Conservation (phyloP, 2,888 invertebrate genomes). For the Thymelicus acteon region DNA sequence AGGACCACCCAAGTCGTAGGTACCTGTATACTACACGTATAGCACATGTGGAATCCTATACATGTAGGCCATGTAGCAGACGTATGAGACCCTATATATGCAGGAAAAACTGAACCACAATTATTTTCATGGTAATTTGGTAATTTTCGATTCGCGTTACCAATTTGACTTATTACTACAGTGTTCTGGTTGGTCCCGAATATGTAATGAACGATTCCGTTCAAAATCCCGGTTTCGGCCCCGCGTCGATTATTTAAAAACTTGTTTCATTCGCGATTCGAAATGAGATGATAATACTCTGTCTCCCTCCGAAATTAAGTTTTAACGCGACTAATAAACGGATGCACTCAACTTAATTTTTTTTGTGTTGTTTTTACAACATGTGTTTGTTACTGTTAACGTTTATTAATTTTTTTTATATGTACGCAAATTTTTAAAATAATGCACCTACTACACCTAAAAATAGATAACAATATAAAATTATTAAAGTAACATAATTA, state of each 20-base stretch:
- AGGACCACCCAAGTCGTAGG: conserved; percentile 78
- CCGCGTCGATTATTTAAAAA: conserved; percentile 58
- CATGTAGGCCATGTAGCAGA: conserved; percentile 9
- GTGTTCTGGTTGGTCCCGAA: conserved; percentile 54
- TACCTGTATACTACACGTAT: conserved; percentile 51
- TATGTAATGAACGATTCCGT: conserved; percentile 67
- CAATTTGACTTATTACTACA: conserved; percentile 75
- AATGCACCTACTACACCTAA: too few species aligned
- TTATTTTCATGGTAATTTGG: conserved; percentile 67
- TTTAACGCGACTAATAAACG: conserved; percentile 35
- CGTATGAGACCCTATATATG: conserved; percentile 17
- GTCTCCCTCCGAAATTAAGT: conserved; percentile 33
- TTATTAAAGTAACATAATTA: too few species aligned
- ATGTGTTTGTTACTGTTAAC: too few species aligned
- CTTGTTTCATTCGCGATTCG: conserved; percentile 54
- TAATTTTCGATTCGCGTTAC: conserved; percentile 77
- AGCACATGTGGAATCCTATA: conserved; percentile 20
- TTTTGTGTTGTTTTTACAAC: conserved; percentile 12
- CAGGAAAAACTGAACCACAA: conserved; percentile 34
- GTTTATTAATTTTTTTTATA: too few species aligned
- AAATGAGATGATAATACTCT: conserved; percentile 67
- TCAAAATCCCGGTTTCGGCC: conserved; percentile 48
- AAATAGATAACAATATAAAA: too few species aligned
- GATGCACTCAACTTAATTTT: conserved; percentile 10
- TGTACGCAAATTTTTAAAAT: too few species aligned